Conservation (phyloP, 2,113 vertebrate genomes). For the Brachirus orientalis region DNA sequence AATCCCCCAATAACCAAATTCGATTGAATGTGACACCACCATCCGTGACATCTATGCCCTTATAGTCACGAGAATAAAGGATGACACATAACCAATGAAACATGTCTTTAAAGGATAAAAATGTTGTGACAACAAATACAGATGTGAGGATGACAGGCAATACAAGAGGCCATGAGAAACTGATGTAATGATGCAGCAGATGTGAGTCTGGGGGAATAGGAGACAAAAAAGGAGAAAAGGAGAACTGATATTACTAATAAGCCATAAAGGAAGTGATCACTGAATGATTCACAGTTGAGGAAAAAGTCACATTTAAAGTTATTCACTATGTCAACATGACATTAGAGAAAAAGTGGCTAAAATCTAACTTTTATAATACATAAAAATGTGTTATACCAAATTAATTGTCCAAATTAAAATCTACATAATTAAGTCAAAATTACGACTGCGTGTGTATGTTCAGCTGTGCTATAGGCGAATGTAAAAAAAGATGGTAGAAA, state of each 20-base stretch:
- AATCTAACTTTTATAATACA: too few species aligned
- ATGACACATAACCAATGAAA: conserved; percentile 8
- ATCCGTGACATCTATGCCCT: not conserved
- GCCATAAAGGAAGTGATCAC: not conserved
- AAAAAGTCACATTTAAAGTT: too few species aligned
- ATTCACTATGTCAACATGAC: too few species aligned
- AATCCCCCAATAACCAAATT: conserved; percentile 1
- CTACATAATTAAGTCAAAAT: too few species aligned
- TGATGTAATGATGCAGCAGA: conserved; percentile 10
- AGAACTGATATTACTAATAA: not conserved
- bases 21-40: not conserved
- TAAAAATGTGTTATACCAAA: too few species aligned
- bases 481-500: too few species aligned
- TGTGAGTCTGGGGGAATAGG: conserved; percentile 1
- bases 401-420: too few species aligned
- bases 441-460: too few species aligned
- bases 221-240: not conserved
- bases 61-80: conserved; percentile 1
- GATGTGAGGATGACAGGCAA: conserved; percentile 26
- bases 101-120: not conserved
- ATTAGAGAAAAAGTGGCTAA: too few species aligned
- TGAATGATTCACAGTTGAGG: too few species aligned
- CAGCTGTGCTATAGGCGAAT: too few species aligned
- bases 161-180: conserved; percentile 1
- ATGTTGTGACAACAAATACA: conserved; percentile 22